Evolutionary conservation across 2,797 vertebrate species (phyloP).

Genomic region (Clarias laeviceps): DNA sequence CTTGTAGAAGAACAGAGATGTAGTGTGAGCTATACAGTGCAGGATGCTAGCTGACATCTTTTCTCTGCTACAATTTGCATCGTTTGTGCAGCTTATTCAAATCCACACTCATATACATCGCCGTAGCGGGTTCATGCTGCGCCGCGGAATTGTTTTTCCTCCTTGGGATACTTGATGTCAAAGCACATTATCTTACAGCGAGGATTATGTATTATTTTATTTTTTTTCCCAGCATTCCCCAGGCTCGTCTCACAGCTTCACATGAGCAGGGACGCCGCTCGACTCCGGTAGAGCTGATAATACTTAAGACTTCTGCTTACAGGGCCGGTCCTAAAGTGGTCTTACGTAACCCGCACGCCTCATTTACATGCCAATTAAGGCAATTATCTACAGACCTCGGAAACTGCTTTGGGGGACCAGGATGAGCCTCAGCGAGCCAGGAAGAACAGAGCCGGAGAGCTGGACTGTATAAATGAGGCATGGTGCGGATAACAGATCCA

Average conservation of each 20-base stretch:
- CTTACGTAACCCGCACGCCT: slow-evolving; percentile 48
- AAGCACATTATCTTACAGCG: slow-evolving; percentile 50
- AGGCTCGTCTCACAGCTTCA: background rate
- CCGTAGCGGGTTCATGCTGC: slow-evolving; percentile 38
- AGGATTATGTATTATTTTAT: slow-evolving; percentile 19
- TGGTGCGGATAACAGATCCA: background rate
- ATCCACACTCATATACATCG: slow-evolving; percentile 46
- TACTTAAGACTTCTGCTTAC: slow-evolving; percentile 44
- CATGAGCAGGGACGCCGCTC: background rate
- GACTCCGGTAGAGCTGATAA: slow-evolving; percentile 35
- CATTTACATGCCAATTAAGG: slow-evolving; percentile 55
- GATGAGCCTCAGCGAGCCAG: background rate
- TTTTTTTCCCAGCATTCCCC: slow-evolving; percentile 25
- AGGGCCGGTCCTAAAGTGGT: slow-evolving; percentile 38
- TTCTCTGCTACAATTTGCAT: slow-evolving; percentile 38
- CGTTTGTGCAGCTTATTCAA: slow-evolving; percentile 20
- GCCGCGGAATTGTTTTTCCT: slow-evolving; percentile 37
- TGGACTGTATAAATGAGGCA: slow-evolving; percentile 4
- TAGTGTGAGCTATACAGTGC: background rate
- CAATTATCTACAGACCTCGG: slow-evolving; percentile 47
- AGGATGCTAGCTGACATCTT: slow-evolving; percentile 23
- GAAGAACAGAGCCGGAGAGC: background rate
- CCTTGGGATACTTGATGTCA: slow-evolving; percentile 55
- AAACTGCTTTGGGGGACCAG: background rate
- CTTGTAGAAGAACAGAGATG: slow-evolving; percentile 5